Evolutionary conservation across 2,113 vertebrate genomes (phyloP).

Genomic region (Pao palembangensis): DNA sequence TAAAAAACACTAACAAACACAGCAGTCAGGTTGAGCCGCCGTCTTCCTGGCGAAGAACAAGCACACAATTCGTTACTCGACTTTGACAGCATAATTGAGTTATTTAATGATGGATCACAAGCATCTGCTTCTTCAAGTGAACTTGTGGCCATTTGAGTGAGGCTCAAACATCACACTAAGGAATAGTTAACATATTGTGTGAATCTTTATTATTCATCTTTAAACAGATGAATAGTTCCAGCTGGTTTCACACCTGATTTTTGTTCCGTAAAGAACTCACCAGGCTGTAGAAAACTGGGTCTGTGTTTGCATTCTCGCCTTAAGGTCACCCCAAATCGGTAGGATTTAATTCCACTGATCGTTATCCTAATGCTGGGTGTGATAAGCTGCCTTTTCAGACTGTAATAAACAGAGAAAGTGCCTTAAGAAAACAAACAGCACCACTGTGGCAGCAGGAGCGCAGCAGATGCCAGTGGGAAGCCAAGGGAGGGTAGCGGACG

Average conservation of each 20-base stretch:
- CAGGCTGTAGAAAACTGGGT: conserved; percentile 3
- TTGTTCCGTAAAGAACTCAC: not conserved
- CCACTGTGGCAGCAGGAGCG: conserved; percentile 49
- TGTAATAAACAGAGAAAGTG: conserved; percentile 33
- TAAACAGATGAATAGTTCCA: not conserved
- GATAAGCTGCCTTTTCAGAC: conserved; percentile 35
- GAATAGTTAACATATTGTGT: too few relatives aligned
- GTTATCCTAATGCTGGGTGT: conserved; percentile 24
- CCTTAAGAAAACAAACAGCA: conserved; percentile 43
- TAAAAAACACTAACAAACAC: too few relatives aligned
- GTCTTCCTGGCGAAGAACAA: too few relatives aligned
- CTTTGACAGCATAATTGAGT: too few relatives aligned
- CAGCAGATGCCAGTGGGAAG: conserved; percentile 7
- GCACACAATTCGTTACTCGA: too few relatives aligned
- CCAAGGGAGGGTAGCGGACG: not conserved
- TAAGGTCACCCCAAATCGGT: conserved; percentile 38
- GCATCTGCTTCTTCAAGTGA: too few relatives aligned
- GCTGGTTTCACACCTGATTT: not conserved
- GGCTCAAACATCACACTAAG: too few relatives aligned
- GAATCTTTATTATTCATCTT: too few relatives aligned
- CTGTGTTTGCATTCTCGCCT: conserved; percentile 43
- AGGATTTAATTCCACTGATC: conserved; percentile 42
- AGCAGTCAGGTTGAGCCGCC: too few relatives aligned
- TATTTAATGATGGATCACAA: too few relatives aligned
- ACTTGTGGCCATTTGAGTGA: too few relatives aligned